Evolutionary conservation across 2,113 vertebrate species (phyloP), one percentile per base, ranked within the genome.

Genomic region (Coryphaenoides rupestris): DNA sequence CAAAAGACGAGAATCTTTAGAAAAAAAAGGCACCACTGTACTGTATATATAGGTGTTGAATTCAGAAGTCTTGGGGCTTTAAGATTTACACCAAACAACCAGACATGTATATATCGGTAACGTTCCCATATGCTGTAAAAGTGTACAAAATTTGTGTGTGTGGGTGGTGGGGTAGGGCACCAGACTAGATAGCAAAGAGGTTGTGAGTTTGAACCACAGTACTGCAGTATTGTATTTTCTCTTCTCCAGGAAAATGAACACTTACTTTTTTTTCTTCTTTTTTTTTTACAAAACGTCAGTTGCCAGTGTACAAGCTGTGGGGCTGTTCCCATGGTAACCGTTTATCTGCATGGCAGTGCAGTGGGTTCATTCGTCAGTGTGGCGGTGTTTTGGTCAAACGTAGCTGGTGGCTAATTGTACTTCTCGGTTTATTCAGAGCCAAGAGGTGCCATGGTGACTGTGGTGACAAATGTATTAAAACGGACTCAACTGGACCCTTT

Each of bases 21-120:
- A 70, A 78, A 74, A 83, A 70, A 85, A 82, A 88, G 86, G 87
- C 87, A 87, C 86, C 84, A 84, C 69, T 79, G 69, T 80, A n/a
- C n/a, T n/a, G n/a, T n/a, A n/a, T n/a, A n/a, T n/a, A 26, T 26
- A 76, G 82, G 84, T 67, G 78, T 84, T 73, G 70, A 73, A 69
- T 56, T 6, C 15, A 63, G 49, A 46, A 46, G 45, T 50, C 55
- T 76, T 70, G 70, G 17, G 62, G 33, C 65, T n/a, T n/a, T n/a
- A n/a, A 45, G 24, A 57, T 72, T 74, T 55, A 80, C 69, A 81
- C 78, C 62, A 78, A 74, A 84, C 74, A 74, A 76, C 33, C 33
- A 40, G 33, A 40, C 57, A 55, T 62, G 78, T 78, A 65, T 64
- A 58, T 78, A 65, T 64, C 60, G 78, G 68, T 70, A 55, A 70